These are phyloP conservation scores for Hofmannophila pseudospretella DNA, from an alignment of 2,888 invertebrate genomes.

Conservation along the genomic window DNA sequence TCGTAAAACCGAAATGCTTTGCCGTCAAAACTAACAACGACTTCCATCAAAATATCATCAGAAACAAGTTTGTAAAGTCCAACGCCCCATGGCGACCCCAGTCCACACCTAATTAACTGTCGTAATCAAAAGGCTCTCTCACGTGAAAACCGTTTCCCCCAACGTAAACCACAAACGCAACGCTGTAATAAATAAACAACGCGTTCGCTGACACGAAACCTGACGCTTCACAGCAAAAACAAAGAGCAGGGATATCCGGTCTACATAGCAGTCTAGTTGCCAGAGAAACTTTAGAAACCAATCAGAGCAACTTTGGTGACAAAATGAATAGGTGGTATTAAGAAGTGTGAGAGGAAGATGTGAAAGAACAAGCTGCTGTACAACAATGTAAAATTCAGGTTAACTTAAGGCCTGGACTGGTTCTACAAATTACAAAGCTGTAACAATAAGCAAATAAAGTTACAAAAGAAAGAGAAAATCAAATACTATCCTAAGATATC, in stretches of 20 bases:
- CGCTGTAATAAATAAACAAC: slow-evolving; percentile 60
- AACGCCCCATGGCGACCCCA: slow-evolving; percentile 9
- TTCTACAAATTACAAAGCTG: too few relatives aligned
- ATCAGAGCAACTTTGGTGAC: background rate
- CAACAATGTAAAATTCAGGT: too few relatives aligned
- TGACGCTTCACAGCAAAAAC: slow-evolving; percentile 44
- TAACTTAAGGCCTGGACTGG: too few relatives aligned
- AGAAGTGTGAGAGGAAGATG: too few relatives aligned
- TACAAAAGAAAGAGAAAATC: too few relatives aligned
- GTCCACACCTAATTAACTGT: slow-evolving; percentile 38
- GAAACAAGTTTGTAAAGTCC: background rate
- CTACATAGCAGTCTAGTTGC: slow-evolving; percentile 25
- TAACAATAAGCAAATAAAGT: too few relatives aligned
- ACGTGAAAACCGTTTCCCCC: slow-evolving; percentile 39
- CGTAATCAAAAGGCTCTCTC: slow-evolving; percentile 46
- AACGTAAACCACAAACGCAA: slow-evolving; percentile 30
- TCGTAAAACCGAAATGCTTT: too few relatives aligned
- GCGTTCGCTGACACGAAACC: slow-evolving; percentile 55
- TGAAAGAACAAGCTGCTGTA: too few relatives aligned
- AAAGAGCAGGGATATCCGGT: slow-evolving; percentile 56
- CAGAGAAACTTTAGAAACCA: slow-evolving; percentile 24
- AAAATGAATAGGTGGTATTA: background rate
- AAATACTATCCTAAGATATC: too few relatives aligned
- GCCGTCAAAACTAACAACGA: too few relatives aligned
- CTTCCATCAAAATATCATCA: background rate